Percentiles rank a stretch among this genome's conserved stretches.
Conservation (phyloP, 2,888 invertebrate genomes). For the Leptarthrus brevirostris region DNA sequence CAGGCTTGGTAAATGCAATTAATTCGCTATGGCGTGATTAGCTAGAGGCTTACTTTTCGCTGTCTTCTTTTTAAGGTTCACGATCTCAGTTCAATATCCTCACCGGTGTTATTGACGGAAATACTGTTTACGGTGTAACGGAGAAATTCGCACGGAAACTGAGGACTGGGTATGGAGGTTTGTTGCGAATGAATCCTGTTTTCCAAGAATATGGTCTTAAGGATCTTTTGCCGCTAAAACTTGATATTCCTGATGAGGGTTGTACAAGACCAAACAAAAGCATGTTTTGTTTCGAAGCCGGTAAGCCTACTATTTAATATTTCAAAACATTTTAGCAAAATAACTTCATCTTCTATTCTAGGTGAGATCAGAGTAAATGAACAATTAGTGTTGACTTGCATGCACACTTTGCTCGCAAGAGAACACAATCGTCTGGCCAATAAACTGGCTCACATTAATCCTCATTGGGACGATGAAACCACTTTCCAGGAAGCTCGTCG, state of each 20-base stretch:
- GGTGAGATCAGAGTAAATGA: conserved; percentile 94
- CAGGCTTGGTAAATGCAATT: conserved; percentile 75
- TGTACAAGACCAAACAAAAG: conserved; percentile 89
- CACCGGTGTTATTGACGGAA: conserved; percentile 87
- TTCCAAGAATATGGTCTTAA: conserved; percentile 89
- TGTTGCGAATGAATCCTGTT: conserved; percentile 88
- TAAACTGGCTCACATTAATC: conserved; percentile 81
- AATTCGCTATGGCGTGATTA: background rate
- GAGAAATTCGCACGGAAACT: conserved; percentile 85
- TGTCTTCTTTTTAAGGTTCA: conserved; percentile 71
- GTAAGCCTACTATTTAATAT: conserved; percentile 67
- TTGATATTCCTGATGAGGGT: conserved; percentile 92
- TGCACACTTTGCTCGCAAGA: conserved; percentile 91
- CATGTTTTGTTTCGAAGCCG: conserved; percentile 93
- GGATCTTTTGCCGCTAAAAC: conserved; percentile 86
- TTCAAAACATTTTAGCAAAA: background rate
- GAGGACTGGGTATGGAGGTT: conserved; percentile 83
- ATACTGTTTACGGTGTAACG: conserved; percentile 89
- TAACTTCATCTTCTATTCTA: conserved; percentile 62
- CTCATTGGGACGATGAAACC: conserved; percentile 94
- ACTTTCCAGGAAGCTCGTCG: conserved; percentile 88
- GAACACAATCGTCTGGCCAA: conserved; percentile 90
- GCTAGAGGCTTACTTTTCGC: background rate
- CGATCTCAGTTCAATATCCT: conserved; percentile 87
- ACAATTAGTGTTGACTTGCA: conserved; percentile 87